These are phyloP conservation scores for Vireo altiloquus DNA, from an alignment of 2,113 vertebrate genomes.

Conservation along the genomic window DNA sequence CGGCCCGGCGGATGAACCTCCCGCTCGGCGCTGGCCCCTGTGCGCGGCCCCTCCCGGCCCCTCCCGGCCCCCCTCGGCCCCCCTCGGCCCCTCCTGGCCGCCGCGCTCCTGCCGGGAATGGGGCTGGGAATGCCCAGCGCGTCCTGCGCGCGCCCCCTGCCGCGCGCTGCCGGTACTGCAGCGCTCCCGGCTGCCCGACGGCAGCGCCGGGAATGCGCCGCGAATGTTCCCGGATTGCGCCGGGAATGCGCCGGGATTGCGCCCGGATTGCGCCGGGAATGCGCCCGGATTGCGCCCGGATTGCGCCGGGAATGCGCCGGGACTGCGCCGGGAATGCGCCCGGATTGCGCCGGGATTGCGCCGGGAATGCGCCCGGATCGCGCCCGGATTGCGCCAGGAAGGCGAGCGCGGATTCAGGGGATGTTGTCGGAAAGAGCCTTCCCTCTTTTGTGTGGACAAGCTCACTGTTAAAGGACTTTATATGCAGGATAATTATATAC, in stretches of 20 bases:
- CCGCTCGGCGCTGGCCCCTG: rapidly evolving
- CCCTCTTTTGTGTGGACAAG: neutral
- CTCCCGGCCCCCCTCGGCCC: too few species aligned
- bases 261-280: neutral
- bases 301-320: too few species aligned
- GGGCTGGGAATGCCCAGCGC: neutral
- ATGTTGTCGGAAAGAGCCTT: neutral
- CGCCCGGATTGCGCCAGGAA: too few species aligned
- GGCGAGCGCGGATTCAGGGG: neutral
- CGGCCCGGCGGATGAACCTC: rapidly evolving
- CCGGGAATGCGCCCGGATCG: neutral
- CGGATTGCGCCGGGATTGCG: neutral
- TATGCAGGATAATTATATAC: too few species aligned
- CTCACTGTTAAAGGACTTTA: neutral
- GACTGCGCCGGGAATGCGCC: too few species aligned
- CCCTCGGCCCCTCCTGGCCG: too few species aligned
- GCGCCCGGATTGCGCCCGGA: too few species aligned
- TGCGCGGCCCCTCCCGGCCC: too few species aligned
- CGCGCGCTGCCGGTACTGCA: neutral
- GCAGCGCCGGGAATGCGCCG: too few species aligned
- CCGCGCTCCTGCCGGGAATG: rapidly evolving
- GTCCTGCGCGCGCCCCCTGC: neutral
- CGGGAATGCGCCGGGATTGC: too few species aligned
- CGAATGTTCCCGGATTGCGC: too few species aligned
- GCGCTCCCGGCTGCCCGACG: neutral